phyloP scores from a whole-genome alignment of 2,888 invertebrate genomes.

The Leptinotarsa tumamoca region DNA sequence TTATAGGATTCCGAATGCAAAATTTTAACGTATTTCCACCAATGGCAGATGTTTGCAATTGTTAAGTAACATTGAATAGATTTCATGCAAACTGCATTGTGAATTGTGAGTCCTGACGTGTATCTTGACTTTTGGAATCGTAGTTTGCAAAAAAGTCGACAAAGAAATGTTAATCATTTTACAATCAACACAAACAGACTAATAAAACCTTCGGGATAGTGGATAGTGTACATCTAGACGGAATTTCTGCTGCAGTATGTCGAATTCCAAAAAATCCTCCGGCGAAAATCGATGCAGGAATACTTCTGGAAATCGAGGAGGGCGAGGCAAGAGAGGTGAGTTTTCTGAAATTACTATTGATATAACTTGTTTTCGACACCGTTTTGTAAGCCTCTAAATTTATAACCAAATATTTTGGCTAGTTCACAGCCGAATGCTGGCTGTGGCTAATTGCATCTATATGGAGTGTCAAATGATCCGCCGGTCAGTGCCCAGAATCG shows the following conservation, averaged over 20 bases:
- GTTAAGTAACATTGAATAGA: slow-evolving; percentile 2
- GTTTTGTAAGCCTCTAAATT: neutral
- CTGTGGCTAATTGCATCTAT: too few species aligned
- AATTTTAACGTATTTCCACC: neutral
- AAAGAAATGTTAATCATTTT: neutral
- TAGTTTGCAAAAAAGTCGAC: neutral
- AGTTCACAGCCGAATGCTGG: too few species aligned
- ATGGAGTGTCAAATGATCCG: too few species aligned
- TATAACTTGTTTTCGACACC: neutral
- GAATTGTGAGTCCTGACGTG: neutral
- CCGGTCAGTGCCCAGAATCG: too few species aligned
- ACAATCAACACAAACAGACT: neutral
- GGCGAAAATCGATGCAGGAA: neutral
- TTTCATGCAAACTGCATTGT: neutral
- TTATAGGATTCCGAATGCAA: neutral
- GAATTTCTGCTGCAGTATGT: neutral
- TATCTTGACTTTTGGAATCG: neutral
- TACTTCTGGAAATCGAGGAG: neutral
- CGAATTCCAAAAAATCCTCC: neutral
- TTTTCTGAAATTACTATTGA: neutral
- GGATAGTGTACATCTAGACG: neutral
- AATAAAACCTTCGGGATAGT: neutral
- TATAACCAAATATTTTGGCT: too few species aligned
- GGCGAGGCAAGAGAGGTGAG: neutral
- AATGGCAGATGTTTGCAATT: neutral